Evolutionary conservation across 2,888 invertebrate species (phyloP), one percentile per base, ranked within the genome.

Genomic region (Drosophila barbarae): DNA sequence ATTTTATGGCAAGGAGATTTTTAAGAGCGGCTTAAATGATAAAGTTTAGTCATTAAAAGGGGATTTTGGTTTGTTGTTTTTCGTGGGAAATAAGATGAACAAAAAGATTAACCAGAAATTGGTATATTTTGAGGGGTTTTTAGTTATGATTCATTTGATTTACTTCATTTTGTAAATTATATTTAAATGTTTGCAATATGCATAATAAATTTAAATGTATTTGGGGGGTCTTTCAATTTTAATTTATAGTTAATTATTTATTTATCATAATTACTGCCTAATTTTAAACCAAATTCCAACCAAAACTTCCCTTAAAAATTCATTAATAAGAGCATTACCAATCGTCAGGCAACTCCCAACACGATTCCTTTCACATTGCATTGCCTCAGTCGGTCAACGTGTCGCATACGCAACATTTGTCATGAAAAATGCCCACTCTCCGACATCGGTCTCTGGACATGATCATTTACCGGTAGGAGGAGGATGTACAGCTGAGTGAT

Each of bases 381-480:
- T 59, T 28, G 54, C 49, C 34, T 15, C 13, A 32, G 32, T 63
- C 38, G 61, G 63, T 50, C 15, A 51, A 71, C 73, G 46, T 63
- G 75, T 77, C 85, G 80, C 72, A 82, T 80, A 72, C 74, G 83
- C 79, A 80, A 84, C 69, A 76, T 76, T 82, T 73, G 66, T 73
- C 65, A 76, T 60, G 49, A 52, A 38, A 38, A 38, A 38, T 32
- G 36, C 52, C 51, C 64, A 63, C n/a, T 35, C 34, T 23, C 41
- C 41, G 13, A 4, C 23, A 8, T 28, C 23, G 49, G 34, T 32
- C 15, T 32, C 34, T 35, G 47, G 47, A 32, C 60, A 61, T 23
- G 42, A 10, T 26, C 5, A 41, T 9, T 41, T 49, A 36, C 39
- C 34, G 44, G 21, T 32, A 6, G 47, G 42, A 70, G 84, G 84